Conservation (phyloP, 1,140 invertebrate species). For the Drosophila obscura region DNA sequence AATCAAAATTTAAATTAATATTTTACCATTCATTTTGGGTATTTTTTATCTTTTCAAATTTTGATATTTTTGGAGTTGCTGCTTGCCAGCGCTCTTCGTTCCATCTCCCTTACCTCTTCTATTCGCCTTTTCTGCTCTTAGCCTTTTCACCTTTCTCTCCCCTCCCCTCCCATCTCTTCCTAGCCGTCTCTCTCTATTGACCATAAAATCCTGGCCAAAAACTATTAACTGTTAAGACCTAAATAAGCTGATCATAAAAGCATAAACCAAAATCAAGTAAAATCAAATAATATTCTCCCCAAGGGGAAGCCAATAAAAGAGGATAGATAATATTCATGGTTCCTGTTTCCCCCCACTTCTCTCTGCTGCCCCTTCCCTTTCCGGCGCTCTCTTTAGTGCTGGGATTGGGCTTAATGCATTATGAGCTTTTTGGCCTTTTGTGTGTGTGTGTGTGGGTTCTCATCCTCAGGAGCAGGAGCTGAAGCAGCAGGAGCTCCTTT, state of each 20-base stretch:
- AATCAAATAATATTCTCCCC: conserved; percentile 17
- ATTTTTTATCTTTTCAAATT: too few species aligned
- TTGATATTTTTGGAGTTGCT: too few species aligned
- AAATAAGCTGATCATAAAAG: conserved; percentile 39
- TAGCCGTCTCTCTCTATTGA: not conserved
- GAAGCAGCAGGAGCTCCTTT: conserved; percentile 26
- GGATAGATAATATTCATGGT: conserved; percentile 32
- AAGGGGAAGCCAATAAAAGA: conserved; percentile 40
- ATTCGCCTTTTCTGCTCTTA: too few species aligned
- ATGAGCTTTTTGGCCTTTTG: conserved; percentile 56
- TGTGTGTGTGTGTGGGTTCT: not conserved
- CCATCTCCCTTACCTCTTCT: too few species aligned
- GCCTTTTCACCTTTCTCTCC: not conserved
- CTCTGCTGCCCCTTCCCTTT: too few species aligned
- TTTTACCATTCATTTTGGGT: too few species aligned
- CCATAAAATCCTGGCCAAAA: conserved; percentile 1
- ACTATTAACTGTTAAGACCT: conserved; percentile 7
- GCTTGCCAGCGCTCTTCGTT: too few species aligned
- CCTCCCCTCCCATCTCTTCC: not conserved
- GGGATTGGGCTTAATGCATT: conserved; percentile 42
- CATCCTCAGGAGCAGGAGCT: not conserved
- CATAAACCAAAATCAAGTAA: conserved; percentile 15
- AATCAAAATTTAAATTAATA: not conserved
- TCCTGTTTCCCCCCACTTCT: conserved; percentile 1
- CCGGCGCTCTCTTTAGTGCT: too few species aligned